Evolutionary conservation across 30 jellyfish, hydroid and myxozoan genomes (phyloP), one percentile per base, ranked within the genome.

Genomic region (Cassiopea andromeda): DNA sequence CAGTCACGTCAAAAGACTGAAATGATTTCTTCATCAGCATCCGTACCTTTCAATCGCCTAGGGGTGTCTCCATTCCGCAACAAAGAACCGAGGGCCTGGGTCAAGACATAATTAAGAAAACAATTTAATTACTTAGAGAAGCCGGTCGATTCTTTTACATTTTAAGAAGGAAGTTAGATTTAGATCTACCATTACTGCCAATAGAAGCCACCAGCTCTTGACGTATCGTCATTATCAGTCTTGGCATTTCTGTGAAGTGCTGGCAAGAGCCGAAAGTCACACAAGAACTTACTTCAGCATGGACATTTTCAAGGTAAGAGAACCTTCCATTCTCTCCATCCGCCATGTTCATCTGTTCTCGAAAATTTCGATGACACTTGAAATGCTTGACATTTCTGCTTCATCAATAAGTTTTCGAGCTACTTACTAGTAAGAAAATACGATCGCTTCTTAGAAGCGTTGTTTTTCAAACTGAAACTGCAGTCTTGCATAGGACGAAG

Each of bases 131-230:
- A 77, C 72, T 43, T 74, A 60, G 69, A 87, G 88, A 69, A 87
- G 87, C 94, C 94, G 94, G 94, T 77, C 87, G 77, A 60, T 87
- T 87, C 87, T 81, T 75, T 87, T 80, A 76, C 87, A 45, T 60
- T 87, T 87, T 87, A 87, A 87, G 87, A 87, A 87, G 94, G 94
- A 87, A 87, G 89, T 77, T 70, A 60, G 85, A 54, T 70, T 77
- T 75, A 77, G 72, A 17, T 69, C 74, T 46, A 27, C 19, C 94
- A 47, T 87, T 70, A 71, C 77, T 45, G 46, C 60, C 72, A 76
- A 85, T 19, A 14, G 69, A 75, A 57, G 50, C 6, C 82, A 17
- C 44, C 48, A 73, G 44, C 83, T 69, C 47, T 46, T 43, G 67
- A 66, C 83, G 83, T 82, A 68, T 61, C 48, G 5, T 81, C 80